phyloP scores from a whole-genome alignment of 2,113 vertebrate genomes.

The Leptodactylus fuscus region DNA sequence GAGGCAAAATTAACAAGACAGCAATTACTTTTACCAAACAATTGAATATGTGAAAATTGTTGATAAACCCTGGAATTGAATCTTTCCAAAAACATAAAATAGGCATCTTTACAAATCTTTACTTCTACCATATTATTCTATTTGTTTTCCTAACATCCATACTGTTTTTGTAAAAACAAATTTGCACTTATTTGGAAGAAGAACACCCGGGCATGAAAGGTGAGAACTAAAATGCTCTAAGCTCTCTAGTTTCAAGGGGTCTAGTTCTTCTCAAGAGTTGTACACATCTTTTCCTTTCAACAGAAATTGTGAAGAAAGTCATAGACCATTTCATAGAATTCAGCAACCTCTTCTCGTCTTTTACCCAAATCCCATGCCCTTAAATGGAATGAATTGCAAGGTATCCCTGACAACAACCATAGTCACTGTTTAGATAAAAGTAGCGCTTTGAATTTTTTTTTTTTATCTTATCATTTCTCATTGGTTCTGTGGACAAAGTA shows the following conservation, averaged over 20 bases:
- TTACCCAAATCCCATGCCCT: constrained; percentile 4
- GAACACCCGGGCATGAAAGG: neutral
- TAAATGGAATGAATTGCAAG: constrained; percentile 26
- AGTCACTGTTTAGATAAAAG: neutral
- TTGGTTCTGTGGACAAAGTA: constrained; percentile 11
- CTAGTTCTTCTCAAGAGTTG: neutral
- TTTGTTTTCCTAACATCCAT: neutral
- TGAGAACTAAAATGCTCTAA: neutral
- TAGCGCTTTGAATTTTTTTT: neutral
- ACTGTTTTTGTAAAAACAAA: neutral
- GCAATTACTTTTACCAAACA: no score
- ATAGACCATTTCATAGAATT: constrained; percentile 12
- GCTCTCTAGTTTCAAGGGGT: neutral
- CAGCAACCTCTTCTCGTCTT: neutral
- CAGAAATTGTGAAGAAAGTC: neutral
- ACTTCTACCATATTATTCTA: neutral
- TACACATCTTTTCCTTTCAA: neutral
- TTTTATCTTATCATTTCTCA: neutral
- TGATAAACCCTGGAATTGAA: no score
- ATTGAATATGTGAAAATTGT: no score
- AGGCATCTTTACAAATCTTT: no score
- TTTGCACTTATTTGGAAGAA: no score
- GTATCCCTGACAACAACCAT: constrained; percentile 30
- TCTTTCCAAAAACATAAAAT: no score
- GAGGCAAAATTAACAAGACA: no score